A percentile compares a stretch with the other conserved stretches of the same genome.
Conservation (phyloP, 2,888 invertebrate genomes). For the Drepanosiphum platanoidis region DNA sequence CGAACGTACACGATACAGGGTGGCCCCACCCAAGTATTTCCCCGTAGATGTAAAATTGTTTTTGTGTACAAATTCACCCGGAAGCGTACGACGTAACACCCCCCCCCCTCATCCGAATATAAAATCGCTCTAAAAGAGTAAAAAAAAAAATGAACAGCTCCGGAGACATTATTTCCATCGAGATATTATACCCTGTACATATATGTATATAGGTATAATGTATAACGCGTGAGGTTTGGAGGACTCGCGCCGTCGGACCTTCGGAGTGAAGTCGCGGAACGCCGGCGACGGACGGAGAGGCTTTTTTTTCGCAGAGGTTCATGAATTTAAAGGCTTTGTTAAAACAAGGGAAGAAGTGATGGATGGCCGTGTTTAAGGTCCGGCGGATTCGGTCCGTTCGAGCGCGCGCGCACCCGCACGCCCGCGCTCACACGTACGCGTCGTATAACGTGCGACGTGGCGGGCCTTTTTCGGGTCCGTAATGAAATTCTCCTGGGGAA, state of each 20-base stretch:
- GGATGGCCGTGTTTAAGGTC: conserved; percentile 57
- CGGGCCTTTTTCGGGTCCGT: conserved; percentile 57
- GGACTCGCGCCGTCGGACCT: neutral
- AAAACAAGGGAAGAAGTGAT: conserved; percentile 52
- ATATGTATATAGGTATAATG: too few relatives aligned
- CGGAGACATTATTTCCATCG: too few relatives aligned
- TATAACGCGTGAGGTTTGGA: neutral
- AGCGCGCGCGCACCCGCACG: neutral
- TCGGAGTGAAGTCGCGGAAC: neutral
- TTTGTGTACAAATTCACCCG: too few relatives aligned
- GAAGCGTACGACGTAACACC: too few relatives aligned
- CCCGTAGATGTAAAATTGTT: too few relatives aligned
- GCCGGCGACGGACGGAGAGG: neutral
- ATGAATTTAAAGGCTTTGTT: conserved; percentile 55
- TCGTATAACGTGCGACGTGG: conserved; percentile 2
- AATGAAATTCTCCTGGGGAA: conserved; percentile 61
- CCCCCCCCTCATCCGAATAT: too few relatives aligned
- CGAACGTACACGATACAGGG: neutral
- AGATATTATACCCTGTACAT: neutral
- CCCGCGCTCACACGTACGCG: neutral
- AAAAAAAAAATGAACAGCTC: too few relatives aligned
- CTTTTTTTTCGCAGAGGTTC: conserved; percentile 48
- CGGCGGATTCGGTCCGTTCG: neutral
- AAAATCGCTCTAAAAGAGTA: too few relatives aligned
- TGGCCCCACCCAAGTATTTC: too few relatives aligned